Percentiles rank a stretch among this genome's conserved stretches.
Conservation (phyloP, 1,140 invertebrate species). For the Drosophila subobscura region DNA sequence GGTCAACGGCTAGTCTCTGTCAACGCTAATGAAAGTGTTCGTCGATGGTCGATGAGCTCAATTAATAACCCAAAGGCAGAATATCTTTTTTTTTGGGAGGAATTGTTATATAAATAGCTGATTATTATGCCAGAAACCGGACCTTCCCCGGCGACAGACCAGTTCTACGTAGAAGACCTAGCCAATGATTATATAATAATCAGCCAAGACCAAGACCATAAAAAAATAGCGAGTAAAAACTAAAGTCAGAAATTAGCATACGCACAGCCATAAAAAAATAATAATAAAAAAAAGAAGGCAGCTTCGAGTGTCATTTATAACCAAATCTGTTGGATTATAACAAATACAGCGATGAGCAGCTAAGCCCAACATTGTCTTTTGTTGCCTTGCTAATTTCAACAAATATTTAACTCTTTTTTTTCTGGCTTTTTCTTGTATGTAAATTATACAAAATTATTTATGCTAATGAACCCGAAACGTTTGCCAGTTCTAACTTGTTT, state of each 20-base stretch:
- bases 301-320: conserved; percentile 45
- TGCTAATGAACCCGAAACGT: conserved; percentile 68
- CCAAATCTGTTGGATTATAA: conserved; percentile 54
- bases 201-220: conserved; percentile 42
- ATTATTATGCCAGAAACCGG: conserved; percentile 78
- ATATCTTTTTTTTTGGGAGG: conserved; percentile 43
- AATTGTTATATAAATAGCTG: conserved; percentile 62
- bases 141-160: conserved; percentile 40
- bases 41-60: conserved; percentile 52
- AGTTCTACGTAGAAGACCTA: conserved; percentile 45
- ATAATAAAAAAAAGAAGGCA: conserved; percentile 19
- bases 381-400: conserved; percentile 49
- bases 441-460: conserved; percentile 68
- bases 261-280: conserved; percentile 56
- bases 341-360: conserved; percentile 20
- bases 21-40: conserved; percentile 71
- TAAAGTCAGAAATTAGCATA: conserved; percentile 68
- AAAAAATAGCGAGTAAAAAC: conserved; percentile 68
- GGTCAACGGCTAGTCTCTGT: conserved; percentile 54
- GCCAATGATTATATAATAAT: conserved; percentile 70
- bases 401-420: conserved; percentile 22
- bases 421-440: conserved; percentile 49
- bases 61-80: conserved; percentile 61
- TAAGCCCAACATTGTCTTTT: conserved; percentile 16
- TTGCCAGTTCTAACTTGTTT: conserved; percentile 64